Evolutionary conservation across 2,797 vertebrate genomes (phyloP), one percentile per base, ranked within the genome.

Genomic region (Tamandua tetradactyla): DNA sequence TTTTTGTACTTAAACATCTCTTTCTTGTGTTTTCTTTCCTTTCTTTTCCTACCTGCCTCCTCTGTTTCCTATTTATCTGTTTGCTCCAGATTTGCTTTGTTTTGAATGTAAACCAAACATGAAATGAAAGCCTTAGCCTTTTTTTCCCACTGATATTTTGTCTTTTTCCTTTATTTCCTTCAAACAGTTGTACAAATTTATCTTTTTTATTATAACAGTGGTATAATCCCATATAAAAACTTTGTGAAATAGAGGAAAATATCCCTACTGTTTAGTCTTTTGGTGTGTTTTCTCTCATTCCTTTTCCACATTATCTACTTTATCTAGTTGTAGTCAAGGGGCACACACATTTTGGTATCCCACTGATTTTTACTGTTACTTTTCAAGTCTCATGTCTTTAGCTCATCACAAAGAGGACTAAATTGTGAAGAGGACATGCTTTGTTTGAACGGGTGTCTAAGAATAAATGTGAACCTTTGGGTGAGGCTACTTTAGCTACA

Each of bases 401-500:
- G 35, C 59, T 95, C 59, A 87, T 96, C 40, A 27, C 17, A 57
- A 87, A 87, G 57, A 93, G 18, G 25, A 71, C 42, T 7, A 62
- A 92, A 49, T 62, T 71, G 9, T 76, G 71, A 78, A 96, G 32
- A 69, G 37, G 68, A 10, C 32, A 15, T 76, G 14, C 47, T 91
- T 92, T 61, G 3, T 88, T 94, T 79, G 64, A 86, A 76, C 25
- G 87, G 32, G 20, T 40, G 32, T 82, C 79, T 84, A 79, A 93
- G 25, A 91, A n/a, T 85, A 82, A 69, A 40, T 90, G 32, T 79
- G 82, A 94, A 79, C 44, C 52, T 94, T 72, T 81, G 86, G 55
- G 27, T 87, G 55, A 69, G 49, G 55, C 37, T 90, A 62, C 22
- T 52, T 78, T 32, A 91, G 44, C 57, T 81, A 25, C 4, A 82